Evolutionary conservation across 2,888 invertebrate genomes (phyloP), one percentile per base, ranked within the genome.

Genomic region (Drosophila bunnanda): DNA sequence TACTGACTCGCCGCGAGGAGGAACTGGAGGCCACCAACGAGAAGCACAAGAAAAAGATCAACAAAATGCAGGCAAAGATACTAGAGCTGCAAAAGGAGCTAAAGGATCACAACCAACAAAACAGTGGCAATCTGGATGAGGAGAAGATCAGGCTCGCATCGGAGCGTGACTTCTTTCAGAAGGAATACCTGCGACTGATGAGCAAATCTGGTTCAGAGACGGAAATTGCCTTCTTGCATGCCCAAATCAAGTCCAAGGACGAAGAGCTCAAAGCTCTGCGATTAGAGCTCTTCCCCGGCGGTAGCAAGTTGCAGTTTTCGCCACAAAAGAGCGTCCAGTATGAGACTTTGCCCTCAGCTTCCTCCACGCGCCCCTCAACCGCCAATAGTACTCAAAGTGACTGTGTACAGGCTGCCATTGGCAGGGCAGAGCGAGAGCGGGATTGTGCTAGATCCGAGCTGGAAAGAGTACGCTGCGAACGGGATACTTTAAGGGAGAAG

Each of bases 1-100:
- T 93, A 88, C 94, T 94, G 88, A 95, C 94, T 76, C 92, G 93
- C 80, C 95, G 94, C 73, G 96, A 94, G 93, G 93, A 82, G 71
- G 90, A 92, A 77, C 85, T 94, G 36, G 91, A 93, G 62, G 89
- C 90, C 58, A 93, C 94, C 81, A 93, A 94, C 57, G 93, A 93
- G 77, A 93, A 93, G 74, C 88, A 94, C 39, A 90, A 93, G 54
- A 93, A 93, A 20, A 92, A 94, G 46, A 93, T 94, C 77, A 92
- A 92, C 78, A 93, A 92, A 78, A 90, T 94, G 74, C 94, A 94
- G 77, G 70, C 60, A 0, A 91, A 90, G 64, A 57, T 91, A 7
- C 9, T 43, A 7, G 75, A 59, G 6, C 43, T 77, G 7, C 73
- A 89, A 13, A 89, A 85, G 48, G 69, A 82, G 53, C 32, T 72